These are phyloP conservation scores for Stenodema calcarata DNA, from an alignment of 2,888 invertebrate species.

Conservation along the genomic window DNA sequence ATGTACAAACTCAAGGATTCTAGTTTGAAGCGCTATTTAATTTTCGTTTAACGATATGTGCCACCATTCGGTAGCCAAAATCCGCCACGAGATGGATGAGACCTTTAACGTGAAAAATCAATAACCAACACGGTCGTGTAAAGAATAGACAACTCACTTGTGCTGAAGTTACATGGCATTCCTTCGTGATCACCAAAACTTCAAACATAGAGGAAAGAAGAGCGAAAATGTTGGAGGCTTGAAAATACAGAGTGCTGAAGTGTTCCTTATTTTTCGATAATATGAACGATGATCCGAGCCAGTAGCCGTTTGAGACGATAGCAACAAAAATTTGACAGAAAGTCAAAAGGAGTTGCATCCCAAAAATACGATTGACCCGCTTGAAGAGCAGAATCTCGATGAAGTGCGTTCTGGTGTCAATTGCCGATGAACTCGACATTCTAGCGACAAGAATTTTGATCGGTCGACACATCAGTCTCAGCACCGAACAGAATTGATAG, in stretches of 20 bases:
- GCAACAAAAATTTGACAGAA: conserved; percentile 7
- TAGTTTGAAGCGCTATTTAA: no score
- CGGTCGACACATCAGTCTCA: neutral
- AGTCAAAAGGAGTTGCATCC: neutral
- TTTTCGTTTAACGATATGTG: no score
- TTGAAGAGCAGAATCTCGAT: conserved; percentile 4
- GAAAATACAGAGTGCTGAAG: neutral
- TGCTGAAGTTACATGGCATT: neutral
- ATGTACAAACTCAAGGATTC: no score
- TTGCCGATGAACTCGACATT: neutral
- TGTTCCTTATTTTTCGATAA: neutral
- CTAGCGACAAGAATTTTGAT: neutral
- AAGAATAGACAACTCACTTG: neutral
- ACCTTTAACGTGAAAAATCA: no score
- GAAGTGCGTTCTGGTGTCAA: neutral
- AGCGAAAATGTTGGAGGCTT: neutral
- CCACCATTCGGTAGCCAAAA: no score
- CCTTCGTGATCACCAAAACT: neutral
- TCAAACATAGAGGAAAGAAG: neutral
- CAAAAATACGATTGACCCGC: neutral
- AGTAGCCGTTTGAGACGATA: conserved; percentile 15
- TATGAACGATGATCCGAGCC: neutral
- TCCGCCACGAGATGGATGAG: neutral
- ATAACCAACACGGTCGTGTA: no score
- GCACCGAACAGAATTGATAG: neutral